Evolutionary conservation across 1,140 invertebrate species (phyloP).

Genomic region (Drosophila rufa): DNA sequence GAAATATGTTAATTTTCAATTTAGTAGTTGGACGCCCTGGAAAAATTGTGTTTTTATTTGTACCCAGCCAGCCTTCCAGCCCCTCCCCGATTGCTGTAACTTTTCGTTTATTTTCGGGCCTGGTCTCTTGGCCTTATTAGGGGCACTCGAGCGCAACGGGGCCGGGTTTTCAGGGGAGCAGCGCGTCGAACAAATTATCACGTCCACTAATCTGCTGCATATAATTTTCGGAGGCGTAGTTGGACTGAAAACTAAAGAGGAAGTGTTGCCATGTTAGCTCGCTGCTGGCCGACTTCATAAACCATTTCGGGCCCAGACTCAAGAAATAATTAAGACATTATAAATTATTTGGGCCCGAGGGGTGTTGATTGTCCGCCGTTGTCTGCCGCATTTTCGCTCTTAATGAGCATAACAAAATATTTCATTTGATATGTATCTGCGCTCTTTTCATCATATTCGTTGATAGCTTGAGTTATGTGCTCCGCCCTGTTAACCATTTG

Average conservation of each 20-base stretch:
- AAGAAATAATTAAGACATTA: constrained; percentile 83
- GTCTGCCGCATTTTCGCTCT: constrained; percentile 27
- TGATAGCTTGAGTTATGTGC: constrained; percentile 63
- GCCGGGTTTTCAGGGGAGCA: constrained; percentile 25
- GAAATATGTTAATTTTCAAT: constrained; percentile 84
- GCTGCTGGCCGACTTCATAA: constrained; percentile 59
- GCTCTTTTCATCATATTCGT: constrained; percentile 68
- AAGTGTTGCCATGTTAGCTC: constrained; percentile 78
- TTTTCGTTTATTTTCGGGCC: constrained; percentile 62
- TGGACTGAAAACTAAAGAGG: constrained; percentile 42
- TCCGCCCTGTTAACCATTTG: constrained; percentile 37
- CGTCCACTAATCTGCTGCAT: constrained; percentile 79
- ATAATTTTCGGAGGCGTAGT: constrained; percentile 65
- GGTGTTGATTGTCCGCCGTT: constrained; percentile 62
- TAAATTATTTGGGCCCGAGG: constrained; percentile 68
- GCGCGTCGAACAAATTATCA: constrained; percentile 75
- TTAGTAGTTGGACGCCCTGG: constrained; percentile 67
- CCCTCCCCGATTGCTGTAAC: constrained; percentile 33
- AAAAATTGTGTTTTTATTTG: constrained; percentile 56
- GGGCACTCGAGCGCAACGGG: constrained; percentile 66
- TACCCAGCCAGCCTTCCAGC: constrained; percentile 5
- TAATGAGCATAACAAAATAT: constrained; percentile 81
- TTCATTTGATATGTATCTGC: constrained; percentile 70
- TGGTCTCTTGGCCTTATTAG: constrained; percentile 54
- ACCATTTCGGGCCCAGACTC: constrained; percentile 57